These are phyloP conservation scores for Leptogaster cylindrica DNA, from an alignment of 2,888 invertebrate genomes.

Conservation along the genomic window DNA sequence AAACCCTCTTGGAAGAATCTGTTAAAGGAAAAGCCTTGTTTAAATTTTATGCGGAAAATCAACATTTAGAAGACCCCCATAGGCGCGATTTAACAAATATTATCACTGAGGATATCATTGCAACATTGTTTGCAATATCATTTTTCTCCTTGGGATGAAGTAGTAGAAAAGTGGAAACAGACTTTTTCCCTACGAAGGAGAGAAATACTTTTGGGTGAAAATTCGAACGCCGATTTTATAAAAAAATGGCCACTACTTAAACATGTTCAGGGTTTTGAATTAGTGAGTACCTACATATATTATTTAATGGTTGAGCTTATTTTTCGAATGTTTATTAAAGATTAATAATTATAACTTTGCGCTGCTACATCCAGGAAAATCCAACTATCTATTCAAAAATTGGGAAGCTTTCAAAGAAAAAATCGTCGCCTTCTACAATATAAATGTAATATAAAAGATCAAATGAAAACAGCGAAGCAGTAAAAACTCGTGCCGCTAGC, in stretches of 20 bases:
- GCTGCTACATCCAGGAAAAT: not conserved
- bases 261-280: constrained; percentile 11
- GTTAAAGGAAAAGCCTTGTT: not conserved
- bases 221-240: constrained; percentile 8
- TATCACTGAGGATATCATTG: not conserved
- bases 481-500: too few species aligned
- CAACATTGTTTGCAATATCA: not conserved
- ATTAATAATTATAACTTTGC: not conserved
- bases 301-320: not conserved
- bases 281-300: constrained; percentile 15
- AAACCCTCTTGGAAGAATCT: not conserved
- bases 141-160: not conserved
- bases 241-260: constrained; percentile 15
- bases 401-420: not conserved
- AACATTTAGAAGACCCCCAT: not conserved
- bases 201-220: not conserved
- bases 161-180: not conserved
- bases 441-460: not conserved
- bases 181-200: not conserved
- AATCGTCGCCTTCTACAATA: not conserved
- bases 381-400: not conserved
- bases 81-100: not conserved
- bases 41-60: not conserved
- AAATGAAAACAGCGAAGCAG: too few species aligned
- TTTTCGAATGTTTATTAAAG: constrained; percentile 4